Percentiles rank a stretch among this genome's conserved stretches.
Conservation (phyloP, 2,888 invertebrate genomes). For the Ornithoptera alexandrae region DNA sequence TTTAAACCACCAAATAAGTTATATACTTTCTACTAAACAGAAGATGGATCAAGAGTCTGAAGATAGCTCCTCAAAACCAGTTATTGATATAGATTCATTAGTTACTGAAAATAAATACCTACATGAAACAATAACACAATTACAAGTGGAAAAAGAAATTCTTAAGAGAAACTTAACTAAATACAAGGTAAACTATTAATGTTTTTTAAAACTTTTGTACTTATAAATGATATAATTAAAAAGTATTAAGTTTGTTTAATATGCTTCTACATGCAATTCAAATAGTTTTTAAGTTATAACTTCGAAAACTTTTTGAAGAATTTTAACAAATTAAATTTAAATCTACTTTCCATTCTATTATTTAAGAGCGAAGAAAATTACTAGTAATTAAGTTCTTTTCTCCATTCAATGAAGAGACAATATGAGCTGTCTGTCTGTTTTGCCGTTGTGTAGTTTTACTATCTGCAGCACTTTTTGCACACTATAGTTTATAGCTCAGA, state of each 20-base stretch:
- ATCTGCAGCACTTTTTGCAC: too few relatives aligned
- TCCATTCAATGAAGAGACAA: too few relatives aligned
- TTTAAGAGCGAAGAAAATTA: too few relatives aligned
- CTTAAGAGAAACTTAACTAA: conserved; percentile 85
- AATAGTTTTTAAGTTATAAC: background rate
- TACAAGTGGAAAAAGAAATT: conserved; percentile 88
- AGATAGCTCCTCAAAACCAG: conserved; percentile 57
- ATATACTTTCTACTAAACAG: conserved; percentile 76
- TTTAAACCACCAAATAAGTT: conserved; percentile 88
- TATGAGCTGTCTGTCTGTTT: too few relatives aligned
- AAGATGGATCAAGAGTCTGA: conserved; percentile 54
- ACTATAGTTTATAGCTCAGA: too few relatives aligned
- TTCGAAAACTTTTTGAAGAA: background rate
- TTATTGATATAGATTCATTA: conserved; percentile 89
- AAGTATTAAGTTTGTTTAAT: background rate
- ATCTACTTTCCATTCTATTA: background rate
- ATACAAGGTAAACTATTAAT: conserved; percentile 81
- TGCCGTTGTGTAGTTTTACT: too few relatives aligned
- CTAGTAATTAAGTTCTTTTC: too few relatives aligned
- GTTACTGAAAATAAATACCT: conserved; percentile 91
- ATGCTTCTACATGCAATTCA: background rate
- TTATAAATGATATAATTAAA: background rate
- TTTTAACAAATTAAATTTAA: background rate
- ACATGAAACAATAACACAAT: conserved; percentile 88
- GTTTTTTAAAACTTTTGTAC: conserved; percentile 9